phyloP scores from a whole-genome alignment of 1,140 invertebrate species.

The Teleogryllus occipitalis region DNA sequence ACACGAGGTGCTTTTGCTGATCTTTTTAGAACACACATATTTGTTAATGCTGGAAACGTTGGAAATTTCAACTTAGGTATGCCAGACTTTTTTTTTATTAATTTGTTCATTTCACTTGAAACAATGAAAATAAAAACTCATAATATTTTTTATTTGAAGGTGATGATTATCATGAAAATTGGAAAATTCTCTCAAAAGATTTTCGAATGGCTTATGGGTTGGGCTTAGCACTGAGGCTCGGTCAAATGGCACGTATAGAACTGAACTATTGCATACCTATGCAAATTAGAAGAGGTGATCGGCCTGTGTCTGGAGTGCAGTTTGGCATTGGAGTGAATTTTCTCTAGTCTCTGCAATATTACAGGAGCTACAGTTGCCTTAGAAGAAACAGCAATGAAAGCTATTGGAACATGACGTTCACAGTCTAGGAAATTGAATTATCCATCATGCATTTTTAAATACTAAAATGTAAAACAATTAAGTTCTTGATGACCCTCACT shows the following conservation, averaged over 20 bases:
- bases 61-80: conserved; percentile 46
- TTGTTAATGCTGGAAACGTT: conserved; percentile 75
- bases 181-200: conserved; percentile 29
- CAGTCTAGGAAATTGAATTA: no score
- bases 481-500: no score
- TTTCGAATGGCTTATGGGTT: conserved; percentile 56
- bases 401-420: no score
- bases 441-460: no score
- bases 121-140: not conserved
- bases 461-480: no score
- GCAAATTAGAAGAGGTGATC: conserved; percentile 42
- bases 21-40: conserved; percentile 72
- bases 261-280: conserved; percentile 75
- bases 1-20: conserved; percentile 66
- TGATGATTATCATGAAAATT: not conserved
- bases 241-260: conserved; percentile 69
- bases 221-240: conserved; percentile 69
- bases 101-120: not conserved
- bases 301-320: conserved; percentile 52
- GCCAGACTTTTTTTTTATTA: conserved; percentile 25
- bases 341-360: conserved; percentile 35
- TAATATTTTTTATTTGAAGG: conserved; percentile 21
- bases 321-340: conserved; percentile 63
- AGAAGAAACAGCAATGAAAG: not conserved
- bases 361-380: not conserved